phyloP scores from a whole-genome alignment of 2,888 invertebrate genomes.

The Dorcus hopei region DNA sequence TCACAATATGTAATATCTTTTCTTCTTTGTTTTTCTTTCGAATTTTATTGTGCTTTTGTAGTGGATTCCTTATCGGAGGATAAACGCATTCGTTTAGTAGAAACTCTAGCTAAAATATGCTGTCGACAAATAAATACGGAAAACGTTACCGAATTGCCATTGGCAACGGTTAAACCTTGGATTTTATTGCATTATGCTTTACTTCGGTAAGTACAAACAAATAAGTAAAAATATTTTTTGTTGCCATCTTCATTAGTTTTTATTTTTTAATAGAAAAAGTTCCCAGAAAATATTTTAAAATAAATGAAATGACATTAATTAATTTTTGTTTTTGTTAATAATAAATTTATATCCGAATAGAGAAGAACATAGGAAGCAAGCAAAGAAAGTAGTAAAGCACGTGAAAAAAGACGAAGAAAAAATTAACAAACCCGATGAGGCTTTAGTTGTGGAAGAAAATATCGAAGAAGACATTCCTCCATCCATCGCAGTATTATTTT shows the following conservation, averaged over 20 bases:
- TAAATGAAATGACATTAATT: neutral
- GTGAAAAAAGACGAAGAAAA: conserved; percentile 37
- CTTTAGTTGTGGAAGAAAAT: conserved; percentile 48
- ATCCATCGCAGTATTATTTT: conserved; percentile 73
- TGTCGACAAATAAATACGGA: conserved; percentile 76
- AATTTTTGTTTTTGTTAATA: too few relatives aligned
- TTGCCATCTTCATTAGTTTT: neutral
- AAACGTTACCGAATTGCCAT: conserved; percentile 60
- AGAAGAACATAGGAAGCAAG: conserved; percentile 67
- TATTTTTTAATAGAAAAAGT: neutral
- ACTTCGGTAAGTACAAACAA: conserved; percentile 50
- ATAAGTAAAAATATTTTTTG: too few relatives aligned
- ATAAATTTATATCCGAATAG: conserved; percentile 36
- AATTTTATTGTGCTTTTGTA: conserved; percentile 17
- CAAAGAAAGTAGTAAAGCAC: conserved; percentile 47
- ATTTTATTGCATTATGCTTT: conserved; percentile 78
- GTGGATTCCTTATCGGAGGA: conserved; percentile 54
- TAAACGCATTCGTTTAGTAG: conserved; percentile 64
- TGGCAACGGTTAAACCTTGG: conserved; percentile 77
- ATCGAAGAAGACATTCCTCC: conserved; percentile 63
- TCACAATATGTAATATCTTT: conserved; percentile 48
- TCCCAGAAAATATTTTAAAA: neutral
- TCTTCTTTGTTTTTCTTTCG: conserved; percentile 18
- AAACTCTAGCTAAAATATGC: conserved; percentile 72
- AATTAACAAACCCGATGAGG: conserved; percentile 32